A percentile compares a stretch with the other conserved stretches of the same genome.
Evolutionary conservation across 2,888 invertebrate species (phyloP).

Genomic region (Tetramorium bicarinatum): DNA sequence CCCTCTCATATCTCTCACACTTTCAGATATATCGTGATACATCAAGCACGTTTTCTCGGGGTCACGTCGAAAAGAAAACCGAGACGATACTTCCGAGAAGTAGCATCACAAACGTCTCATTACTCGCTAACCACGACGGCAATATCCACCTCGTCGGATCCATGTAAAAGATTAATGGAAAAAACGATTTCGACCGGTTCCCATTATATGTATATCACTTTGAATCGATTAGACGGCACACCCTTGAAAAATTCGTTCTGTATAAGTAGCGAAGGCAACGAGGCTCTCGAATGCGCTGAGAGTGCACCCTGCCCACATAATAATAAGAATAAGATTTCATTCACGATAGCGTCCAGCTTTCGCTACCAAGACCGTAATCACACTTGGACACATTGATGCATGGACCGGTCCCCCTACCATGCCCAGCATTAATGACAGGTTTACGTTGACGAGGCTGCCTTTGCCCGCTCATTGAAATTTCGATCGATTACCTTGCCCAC

Average conservation of each 20-base stretch:
- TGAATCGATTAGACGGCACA: conserved; percentile 70
- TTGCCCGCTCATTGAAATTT: conserved; percentile 72
- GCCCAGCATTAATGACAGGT: conserved; percentile 73
- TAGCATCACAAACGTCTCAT: background rate
- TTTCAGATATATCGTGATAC: conserved; percentile 2
- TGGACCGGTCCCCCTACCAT: conserved; percentile 60
- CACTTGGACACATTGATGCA: conserved; percentile 74
- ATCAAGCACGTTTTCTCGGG: background rate
- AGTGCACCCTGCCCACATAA: conserved; percentile 34
- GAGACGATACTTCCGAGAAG: conserved; percentile 14
- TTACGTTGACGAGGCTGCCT: conserved; percentile 50
- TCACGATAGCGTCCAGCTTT: conserved; percentile 76
- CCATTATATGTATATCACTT: conserved; percentile 68
- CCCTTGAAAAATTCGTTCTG: conserved; percentile 52
- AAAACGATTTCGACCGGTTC: conserved; percentile 63
- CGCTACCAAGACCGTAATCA: conserved; percentile 76
- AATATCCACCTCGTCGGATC: background rate
- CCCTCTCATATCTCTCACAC: conserved; percentile 1
- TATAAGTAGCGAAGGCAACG: conserved; percentile 58
- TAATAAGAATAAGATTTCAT: conserved; percentile 79
- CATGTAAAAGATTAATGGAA: conserved; percentile 38
- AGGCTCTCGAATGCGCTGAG: conserved; percentile 26
- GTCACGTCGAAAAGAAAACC: conserved; percentile 1
- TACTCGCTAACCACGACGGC: background rate
- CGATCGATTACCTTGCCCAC: conserved; percentile 41